Evolutionary conservation across 2,113 vertebrate genomes (phyloP).

Genomic region (Hypocryptadius cinnamomeus): DNA sequence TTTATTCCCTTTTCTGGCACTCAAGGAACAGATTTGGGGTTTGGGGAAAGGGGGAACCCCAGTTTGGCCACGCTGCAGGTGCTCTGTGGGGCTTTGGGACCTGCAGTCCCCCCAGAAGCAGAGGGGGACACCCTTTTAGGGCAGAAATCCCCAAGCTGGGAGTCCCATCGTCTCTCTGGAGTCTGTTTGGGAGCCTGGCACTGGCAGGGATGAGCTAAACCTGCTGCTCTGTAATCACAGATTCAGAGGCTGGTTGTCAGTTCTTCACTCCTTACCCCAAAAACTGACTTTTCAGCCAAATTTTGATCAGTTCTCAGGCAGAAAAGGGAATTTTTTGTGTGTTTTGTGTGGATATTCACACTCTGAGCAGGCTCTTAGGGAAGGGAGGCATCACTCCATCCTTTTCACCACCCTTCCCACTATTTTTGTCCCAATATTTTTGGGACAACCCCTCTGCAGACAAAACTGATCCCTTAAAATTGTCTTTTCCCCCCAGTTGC

Average conservation of each 20-base stretch:
- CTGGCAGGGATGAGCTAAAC: not conserved
- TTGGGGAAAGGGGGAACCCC: not conserved
- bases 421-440: not conserved
- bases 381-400: not conserved
- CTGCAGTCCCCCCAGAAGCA: not conserved
- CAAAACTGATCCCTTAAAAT: not conserved
- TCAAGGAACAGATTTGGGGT: not conserved
- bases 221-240: not conserved
- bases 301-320: not conserved
- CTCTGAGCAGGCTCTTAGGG: not conserved
- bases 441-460: not conserved
- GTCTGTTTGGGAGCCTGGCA: not conserved
- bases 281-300: not conserved
- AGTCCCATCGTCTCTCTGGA: not conserved
- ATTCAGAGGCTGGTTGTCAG: not conserved
- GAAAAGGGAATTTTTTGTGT: not conserved
- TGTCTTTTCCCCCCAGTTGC: not conserved
- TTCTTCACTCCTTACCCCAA: not conserved
- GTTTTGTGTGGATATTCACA: rapidly evolving
- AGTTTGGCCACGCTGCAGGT: not conserved
- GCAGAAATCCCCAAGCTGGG: not conserved
- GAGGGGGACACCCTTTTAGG: not conserved
- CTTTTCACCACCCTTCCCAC: not conserved
- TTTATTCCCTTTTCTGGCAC: not conserved
- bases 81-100: not conserved